These are phyloP conservation scores for Sebastolobus altivelis DNA, from an alignment of 2,797 vertebrate species.

Conservation along the genomic window DNA sequence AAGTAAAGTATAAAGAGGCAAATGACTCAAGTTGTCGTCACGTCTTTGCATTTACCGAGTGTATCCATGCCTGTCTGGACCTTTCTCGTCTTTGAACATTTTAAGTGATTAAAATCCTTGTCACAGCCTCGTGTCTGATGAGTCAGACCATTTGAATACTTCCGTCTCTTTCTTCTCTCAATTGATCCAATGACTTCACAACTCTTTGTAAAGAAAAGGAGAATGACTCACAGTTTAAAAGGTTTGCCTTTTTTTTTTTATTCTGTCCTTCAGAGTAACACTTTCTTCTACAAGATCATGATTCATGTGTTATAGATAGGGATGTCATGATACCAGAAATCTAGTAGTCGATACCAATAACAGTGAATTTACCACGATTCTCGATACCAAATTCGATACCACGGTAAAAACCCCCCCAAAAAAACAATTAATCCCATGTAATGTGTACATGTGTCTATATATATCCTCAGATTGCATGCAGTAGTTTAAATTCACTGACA, in stretches of 20 bases:
- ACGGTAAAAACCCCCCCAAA: too few species aligned
- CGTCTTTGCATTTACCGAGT: background rate
- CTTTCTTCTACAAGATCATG: background rate
- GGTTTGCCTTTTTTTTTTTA: background rate
- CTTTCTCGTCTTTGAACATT: background rate
- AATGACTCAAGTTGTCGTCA: background rate
- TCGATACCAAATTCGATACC: too few species aligned
- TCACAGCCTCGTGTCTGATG: constrained; percentile 19
- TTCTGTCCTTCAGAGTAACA: background rate
- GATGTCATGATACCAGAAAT: too few species aligned
- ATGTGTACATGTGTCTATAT: too few species aligned
- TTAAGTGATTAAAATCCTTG: background rate
- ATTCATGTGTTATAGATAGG: background rate
- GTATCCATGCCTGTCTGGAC: background rate
- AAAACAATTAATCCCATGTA: too few species aligned
- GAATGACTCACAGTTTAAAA: constrained; percentile 26
- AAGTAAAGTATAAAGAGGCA: background rate
- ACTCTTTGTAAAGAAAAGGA: background rate
- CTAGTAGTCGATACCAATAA: too few species aligned
- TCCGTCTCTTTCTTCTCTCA: constrained; percentile 3
- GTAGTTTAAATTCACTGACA: too few species aligned
- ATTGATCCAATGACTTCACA: constrained; percentile 4
- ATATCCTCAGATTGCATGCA: too few species aligned
- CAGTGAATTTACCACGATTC: too few species aligned
- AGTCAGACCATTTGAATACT: constrained; percentile 12